Evolutionary conservation across 2,888 invertebrate genomes (phyloP).

Genomic region (Drosophila eohydei): DNA sequence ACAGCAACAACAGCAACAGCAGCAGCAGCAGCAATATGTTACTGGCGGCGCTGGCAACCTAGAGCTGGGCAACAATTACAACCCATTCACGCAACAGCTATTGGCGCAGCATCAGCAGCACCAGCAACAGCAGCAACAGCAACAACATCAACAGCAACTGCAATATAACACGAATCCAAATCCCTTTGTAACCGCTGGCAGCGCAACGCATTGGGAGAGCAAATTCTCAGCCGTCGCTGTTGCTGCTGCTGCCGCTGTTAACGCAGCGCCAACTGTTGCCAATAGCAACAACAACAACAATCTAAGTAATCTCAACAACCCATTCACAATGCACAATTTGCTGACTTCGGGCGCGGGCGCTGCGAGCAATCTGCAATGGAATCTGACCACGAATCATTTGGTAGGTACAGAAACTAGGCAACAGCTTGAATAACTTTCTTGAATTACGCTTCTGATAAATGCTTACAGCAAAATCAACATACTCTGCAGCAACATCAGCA

Average conservation of each 20-base stretch:
- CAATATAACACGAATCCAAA: slow-evolving; percentile 70
- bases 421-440: background rate
- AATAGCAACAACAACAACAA: slow-evolving; percentile 58
- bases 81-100: slow-evolving; percentile 68
- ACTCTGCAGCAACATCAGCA: slow-evolving; percentile 72
- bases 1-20: slow-evolving; percentile 39
- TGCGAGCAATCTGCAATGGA: slow-evolving; percentile 71
- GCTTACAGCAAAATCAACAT: slow-evolving; percentile 64
- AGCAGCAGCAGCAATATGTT: slow-evolving; percentile 61
- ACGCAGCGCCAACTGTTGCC: slow-evolving; percentile 37
- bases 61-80: slow-evolving; percentile 62
- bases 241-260: slow-evolving; percentile 54
- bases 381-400: slow-evolving; percentile 72
- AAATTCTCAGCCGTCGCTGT: slow-evolving; percentile 68
- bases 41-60: slow-evolving; percentile 35
- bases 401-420: slow-evolving; percentile 26
- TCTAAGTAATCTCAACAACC: slow-evolving; percentile 78
- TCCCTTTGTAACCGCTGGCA: slow-evolving; percentile 65
- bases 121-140: slow-evolving; percentile 59
- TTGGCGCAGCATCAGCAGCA: slow-evolving; percentile 63
- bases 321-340: slow-evolving; percentile 76
- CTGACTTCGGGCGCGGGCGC: slow-evolving; percentile 59
- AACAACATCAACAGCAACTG: slow-evolving; percentile 60
- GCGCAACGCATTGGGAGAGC: slow-evolving; percentile 59
- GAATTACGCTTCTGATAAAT: background rate